phyloP scores from a whole-genome alignment of 2,888 invertebrate genomes.

The Thereva unica region DNA sequence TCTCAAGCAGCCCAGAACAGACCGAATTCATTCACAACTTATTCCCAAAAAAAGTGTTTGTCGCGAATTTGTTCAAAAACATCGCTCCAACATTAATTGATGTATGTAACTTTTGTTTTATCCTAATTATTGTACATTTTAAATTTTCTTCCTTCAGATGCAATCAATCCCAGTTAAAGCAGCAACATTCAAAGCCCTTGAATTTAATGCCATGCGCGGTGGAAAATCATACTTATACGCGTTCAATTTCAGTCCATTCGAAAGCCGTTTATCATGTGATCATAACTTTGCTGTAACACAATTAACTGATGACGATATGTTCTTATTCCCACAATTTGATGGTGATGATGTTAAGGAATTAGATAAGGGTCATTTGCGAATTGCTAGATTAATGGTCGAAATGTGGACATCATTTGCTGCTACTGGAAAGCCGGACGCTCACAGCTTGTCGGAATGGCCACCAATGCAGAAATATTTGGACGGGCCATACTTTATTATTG shows the following conservation, averaged over 20 bases:
- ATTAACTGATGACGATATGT: conserved; percentile 45
- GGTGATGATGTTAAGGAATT: conserved; percentile 32
- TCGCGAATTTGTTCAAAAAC: conserved; percentile 22
- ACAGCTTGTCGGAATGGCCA: conserved; percentile 31
- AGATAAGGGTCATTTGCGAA: conserved; percentile 9
- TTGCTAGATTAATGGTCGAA: conserved; percentile 53
- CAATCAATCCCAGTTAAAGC: conserved; percentile 32
- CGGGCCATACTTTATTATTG: background rate
- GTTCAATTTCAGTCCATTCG: conserved; percentile 50
- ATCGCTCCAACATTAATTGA: conserved; percentile 34
- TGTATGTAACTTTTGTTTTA: conserved; percentile 6
- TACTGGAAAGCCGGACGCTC: conserved; percentile 38
- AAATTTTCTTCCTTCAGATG: conserved; percentile 4
- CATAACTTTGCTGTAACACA: background rate
- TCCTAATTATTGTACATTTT: background rate
- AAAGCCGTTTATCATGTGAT: background rate
- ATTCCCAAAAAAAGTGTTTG: conserved; percentile 33
- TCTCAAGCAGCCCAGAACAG: conserved; percentile 6
- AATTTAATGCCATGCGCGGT: conserved; percentile 31
- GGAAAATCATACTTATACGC: conserved; percentile 52
- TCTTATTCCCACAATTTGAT: conserved; percentile 57
- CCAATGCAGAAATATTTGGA: conserved; percentile 21
- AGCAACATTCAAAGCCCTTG: conserved; percentile 29
- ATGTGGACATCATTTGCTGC: conserved; percentile 44
- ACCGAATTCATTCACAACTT: conserved; percentile 27